phyloP scores from a whole-genome alignment of 2,888 invertebrate genomes.

The Ophion ventricosus region DNA sequence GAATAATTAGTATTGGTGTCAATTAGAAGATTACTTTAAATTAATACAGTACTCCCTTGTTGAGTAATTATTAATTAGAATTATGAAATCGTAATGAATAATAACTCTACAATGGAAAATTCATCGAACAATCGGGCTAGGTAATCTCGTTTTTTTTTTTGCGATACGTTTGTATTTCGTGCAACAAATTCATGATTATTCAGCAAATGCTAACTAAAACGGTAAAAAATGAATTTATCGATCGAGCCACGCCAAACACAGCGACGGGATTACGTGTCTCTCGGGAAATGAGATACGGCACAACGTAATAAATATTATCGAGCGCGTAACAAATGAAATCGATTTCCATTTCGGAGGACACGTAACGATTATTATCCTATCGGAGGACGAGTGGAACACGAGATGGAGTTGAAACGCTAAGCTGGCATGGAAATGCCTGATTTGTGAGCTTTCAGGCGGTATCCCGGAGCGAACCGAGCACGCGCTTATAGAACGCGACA shows the following conservation, averaged over 20 bases:
- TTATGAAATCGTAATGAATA: too few species aligned
- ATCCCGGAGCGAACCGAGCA: neutral
- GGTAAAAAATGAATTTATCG: neutral
- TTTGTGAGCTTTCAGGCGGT: conserved; percentile 13
- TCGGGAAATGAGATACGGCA: conserved; percentile 5
- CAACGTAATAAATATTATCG: conserved; percentile 31
- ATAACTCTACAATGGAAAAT: too few species aligned
- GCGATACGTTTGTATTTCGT: too few species aligned
- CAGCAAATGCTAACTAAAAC: too few species aligned
- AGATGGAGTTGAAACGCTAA: conserved; percentile 19
- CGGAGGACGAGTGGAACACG: conserved; percentile 14
- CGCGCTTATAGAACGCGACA: conserved; percentile 18
- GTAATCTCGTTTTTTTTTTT: too few species aligned
- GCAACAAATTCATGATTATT: too few species aligned
- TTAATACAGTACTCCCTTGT: neutral
- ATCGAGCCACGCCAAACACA: neutral
- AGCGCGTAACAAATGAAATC: conserved; percentile 21
- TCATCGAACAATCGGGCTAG: too few species aligned
- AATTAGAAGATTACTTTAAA: neutral
- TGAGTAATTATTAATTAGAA: neutral
- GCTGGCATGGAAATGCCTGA: conserved; percentile 24
- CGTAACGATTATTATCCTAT: conserved; percentile 28
- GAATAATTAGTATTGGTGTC: neutral
- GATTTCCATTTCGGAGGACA: neutral
- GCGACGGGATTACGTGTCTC: neutral